Evolutionary conservation across 2,797 vertebrate species (phyloP).

Genomic region (Lithobates pipiens): DNA sequence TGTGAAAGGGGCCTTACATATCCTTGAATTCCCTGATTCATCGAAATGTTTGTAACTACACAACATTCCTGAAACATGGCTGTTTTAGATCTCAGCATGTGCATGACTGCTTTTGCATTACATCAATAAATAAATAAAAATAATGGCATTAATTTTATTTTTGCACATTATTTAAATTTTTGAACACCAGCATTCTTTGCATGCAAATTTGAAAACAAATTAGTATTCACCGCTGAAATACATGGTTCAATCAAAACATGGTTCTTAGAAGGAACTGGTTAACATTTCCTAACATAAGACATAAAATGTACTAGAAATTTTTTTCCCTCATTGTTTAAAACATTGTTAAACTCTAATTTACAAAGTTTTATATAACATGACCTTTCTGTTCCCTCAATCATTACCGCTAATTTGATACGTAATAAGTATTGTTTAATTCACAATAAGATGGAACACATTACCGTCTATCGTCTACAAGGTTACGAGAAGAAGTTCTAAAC

Average conservation of each 20-base stretch:
- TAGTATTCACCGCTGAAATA: conserved; percentile 7
- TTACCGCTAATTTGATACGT: conserved; percentile 53
- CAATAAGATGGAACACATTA: conserved; percentile 53
- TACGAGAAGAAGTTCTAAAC: conserved; percentile 49
- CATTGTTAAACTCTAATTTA: conserved; percentile 68
- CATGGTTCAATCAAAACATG: conserved; percentile 43
- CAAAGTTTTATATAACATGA: conserved; percentile 72
- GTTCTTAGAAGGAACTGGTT: conserved; percentile 38
- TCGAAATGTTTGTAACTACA: too few species aligned
- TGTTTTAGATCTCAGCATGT: too few species aligned
- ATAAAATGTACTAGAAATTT: conserved; percentile 34
- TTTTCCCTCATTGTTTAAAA: conserved; percentile 62
- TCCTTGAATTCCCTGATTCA: too few species aligned
- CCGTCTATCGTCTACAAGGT: conserved; percentile 42
- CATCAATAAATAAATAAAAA: too few species aligned
- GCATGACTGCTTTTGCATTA: too few species aligned
- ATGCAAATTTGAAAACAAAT: neutral
- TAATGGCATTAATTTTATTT: too few species aligned
- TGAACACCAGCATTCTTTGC: neutral
- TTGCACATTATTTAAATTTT: neutral
- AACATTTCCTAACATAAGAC: conserved; percentile 42
- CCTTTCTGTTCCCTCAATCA: conserved; percentile 64
- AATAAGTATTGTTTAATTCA: conserved; percentile 43
- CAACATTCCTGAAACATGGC: too few species aligned
- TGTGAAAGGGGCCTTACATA: too few species aligned